Base-by-base conservation (phyloP, 2,888 invertebrate species). In the Notodonta ziczac region DNA sequence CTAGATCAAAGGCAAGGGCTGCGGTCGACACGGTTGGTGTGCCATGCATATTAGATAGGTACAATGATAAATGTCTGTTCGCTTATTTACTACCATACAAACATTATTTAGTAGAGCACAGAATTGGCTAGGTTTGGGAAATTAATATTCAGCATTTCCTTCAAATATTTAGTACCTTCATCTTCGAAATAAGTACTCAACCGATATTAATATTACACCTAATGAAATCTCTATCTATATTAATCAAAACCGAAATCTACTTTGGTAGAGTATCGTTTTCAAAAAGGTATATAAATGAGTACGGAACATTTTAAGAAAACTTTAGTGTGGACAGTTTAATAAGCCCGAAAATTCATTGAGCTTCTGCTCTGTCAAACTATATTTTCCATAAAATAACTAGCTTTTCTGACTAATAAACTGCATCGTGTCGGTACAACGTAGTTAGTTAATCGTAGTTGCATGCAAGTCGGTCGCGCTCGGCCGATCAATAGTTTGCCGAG, bases 401-500 rank as follows among this genome's bases (percentile, higher is more conserved):
- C 8, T 9, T 40, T 40, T 40, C 40, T 9, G 40, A 10, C 42
- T 10, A 10, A 42, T 4, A 42, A 8, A 12, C 42, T 4, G 10
- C 42, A 42, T 42, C 9, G 9, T 24, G 24, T 42, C 1, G 42
- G 35, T 35, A 7, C 5, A 35, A 6, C 12, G 42, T 42, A 10
- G 10, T 42, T 10, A 42, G 9, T 42, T 54, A 54, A 54, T 39
- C 35, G 14, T 12, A 10, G 35, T 53, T 35, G 59, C 55, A 40
- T 56, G 54, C n/a, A 39, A 14, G 54, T 8, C 54, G n/a, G 54
- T n/a, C 24, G 39, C 54, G 54, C 39, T 54, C 54, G 54, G 14
- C 54, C 54, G 54, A 39, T 54, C 66, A 73, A 72, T 74, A 54
- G 54, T 54, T 39, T 14, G 54, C 54, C 54, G 39, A 10, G n/a